phyloP scores from a whole-genome alignment of 2,888 invertebrate genomes.

The Pyrgus malvae region DNA sequence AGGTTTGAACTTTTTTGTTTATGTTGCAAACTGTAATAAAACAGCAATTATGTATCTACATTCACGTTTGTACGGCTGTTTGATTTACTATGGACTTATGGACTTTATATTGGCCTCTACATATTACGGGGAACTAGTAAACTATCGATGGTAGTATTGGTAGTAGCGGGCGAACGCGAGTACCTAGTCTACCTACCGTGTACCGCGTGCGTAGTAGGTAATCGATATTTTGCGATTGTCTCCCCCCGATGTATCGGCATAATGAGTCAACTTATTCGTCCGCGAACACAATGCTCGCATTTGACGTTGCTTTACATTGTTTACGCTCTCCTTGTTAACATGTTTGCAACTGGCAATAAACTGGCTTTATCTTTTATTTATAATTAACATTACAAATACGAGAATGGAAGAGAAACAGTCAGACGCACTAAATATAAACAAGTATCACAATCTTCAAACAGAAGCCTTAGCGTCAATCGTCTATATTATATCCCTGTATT shows the following conservation, averaged over 20 bases:
- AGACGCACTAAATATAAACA: slow-evolving; percentile 11
- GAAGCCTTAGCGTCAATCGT: background rate
- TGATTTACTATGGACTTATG: no score
- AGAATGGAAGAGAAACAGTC: slow-evolving; percentile 9
- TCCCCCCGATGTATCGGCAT: slow-evolving; percentile 38
- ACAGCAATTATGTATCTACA: no score
- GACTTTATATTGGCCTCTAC: no score
- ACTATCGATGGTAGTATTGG: no score
- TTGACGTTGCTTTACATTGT: slow-evolving; percentile 28
- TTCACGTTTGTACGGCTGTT: no score
- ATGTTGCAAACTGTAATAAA: no score
- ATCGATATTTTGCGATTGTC: slow-evolving; percentile 68
- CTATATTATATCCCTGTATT: no score
- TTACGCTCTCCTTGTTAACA: slow-evolving; percentile 28
- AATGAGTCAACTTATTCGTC: slow-evolving; percentile 24
- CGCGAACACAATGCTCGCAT: slow-evolving; percentile 27
- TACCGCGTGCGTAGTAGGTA: slow-evolving; percentile 33
- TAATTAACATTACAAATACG: slow-evolving; percentile 29
- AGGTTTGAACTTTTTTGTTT: no score
- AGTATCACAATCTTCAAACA: background rate
- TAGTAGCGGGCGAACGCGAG: no score
- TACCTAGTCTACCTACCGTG: slow-evolving; percentile 22
- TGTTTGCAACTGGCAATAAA: slow-evolving; percentile 16
- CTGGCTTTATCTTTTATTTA: slow-evolving; percentile 30
- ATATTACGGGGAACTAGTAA: no score